phyloP scores from a whole-genome alignment of 2,888 invertebrate species.

The Agriopis marginaria region DNA sequence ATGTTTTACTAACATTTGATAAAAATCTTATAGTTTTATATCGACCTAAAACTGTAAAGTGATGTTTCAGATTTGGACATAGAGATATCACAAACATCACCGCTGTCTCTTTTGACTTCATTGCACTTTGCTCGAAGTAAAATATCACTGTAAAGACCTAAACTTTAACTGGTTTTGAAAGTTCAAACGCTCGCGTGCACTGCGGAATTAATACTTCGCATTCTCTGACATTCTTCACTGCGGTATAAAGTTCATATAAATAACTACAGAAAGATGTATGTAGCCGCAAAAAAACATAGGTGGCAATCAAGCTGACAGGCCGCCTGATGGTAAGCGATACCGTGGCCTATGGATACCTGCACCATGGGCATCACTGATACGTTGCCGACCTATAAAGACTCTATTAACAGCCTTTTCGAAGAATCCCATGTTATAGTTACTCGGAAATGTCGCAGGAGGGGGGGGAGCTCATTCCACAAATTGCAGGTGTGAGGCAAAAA shows the following conservation, averaged over 20 bases:
- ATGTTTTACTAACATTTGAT: background rate
- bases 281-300: too few species aligned
- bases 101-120: slow-evolving; percentile 13
- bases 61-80: slow-evolving; percentile 2
- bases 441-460: too few species aligned
- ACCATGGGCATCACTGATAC: too few species aligned
- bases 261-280: background rate
- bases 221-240: slow-evolving; percentile 39
- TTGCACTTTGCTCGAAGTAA: slow-evolving; percentile 15
- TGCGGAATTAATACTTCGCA: slow-evolving; percentile 58
- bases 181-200: slow-evolving; percentile 60
- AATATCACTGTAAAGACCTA: slow-evolving; percentile 29
- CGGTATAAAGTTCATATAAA: slow-evolving; percentile 13
- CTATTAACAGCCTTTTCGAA: too few species aligned
- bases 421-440: too few species aligned
- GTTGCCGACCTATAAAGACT: too few species aligned
- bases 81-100: slow-evolving; percentile 10
- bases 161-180: slow-evolving; percentile 42
- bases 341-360: too few species aligned
- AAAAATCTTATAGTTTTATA: slow-evolving; percentile 1
- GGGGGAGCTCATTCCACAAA: too few species aligned
- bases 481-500: too few species aligned
- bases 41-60: slow-evolving; percentile 1
- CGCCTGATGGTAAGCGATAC: too few species aligned
- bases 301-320: too few species aligned